Percentiles rank a stretch among this genome's conserved stretches.
These are phyloP conservation scores for Drosophila cracens DNA, from an alignment of 2,888 invertebrate genomes.

Conservation along the genomic window DNA sequence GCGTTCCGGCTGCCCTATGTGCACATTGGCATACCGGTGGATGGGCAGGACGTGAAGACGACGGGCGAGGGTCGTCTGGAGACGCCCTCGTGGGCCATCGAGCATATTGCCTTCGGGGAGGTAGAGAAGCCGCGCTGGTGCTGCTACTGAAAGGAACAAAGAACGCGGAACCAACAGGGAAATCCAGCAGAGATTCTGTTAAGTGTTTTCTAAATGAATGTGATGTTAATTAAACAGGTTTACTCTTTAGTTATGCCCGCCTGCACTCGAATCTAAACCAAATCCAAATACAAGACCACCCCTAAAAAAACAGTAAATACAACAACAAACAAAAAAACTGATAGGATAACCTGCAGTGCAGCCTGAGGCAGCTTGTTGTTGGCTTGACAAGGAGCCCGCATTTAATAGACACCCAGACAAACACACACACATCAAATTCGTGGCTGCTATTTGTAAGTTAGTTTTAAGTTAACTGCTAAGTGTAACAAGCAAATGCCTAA, in stretches of 20 bases:
- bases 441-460: constrained; percentile 47
- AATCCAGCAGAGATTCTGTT: background rate
- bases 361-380: background rate
- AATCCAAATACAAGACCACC: constrained; percentile 41
- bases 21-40: constrained; percentile 85
- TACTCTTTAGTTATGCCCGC: constrained; percentile 43
- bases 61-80: constrained; percentile 89
- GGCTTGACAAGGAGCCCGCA: constrained; percentile 9
- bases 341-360: constrained; percentile 32
- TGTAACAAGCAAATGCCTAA: constrained; percentile 51
- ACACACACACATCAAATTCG: background rate
- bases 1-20: constrained; percentile 83
- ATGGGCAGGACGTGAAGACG: constrained; percentile 86
- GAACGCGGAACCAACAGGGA: background rate
- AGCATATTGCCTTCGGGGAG: constrained; percentile 89
- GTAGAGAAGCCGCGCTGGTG: constrained; percentile 87
- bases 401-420: background rate
- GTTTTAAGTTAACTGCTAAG: constrained; percentile 45
- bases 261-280: constrained; percentile 44
- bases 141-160: constrained; percentile 85
- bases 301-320: background rate
- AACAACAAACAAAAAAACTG: constrained; percentile 28
- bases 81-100: constrained; percentile 88
- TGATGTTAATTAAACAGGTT: constrained; percentile 68
- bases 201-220: constrained; percentile 46